Conservation (phyloP, 1,140 invertebrate species). For the Ctenoplectra terminalis region DNA sequence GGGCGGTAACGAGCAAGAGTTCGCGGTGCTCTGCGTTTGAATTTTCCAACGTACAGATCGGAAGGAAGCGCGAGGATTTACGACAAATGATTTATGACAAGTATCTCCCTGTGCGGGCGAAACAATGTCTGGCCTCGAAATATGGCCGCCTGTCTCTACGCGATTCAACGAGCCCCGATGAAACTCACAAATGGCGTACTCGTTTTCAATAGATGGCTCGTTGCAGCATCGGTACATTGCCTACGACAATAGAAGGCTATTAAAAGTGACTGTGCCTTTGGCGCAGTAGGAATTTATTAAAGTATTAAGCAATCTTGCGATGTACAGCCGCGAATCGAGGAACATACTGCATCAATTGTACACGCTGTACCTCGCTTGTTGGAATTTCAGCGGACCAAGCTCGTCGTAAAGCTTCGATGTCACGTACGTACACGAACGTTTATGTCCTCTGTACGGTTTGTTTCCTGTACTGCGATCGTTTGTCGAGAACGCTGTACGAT, state of each 20-base stretch:
- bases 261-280: too few relatives aligned
- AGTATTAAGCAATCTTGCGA: too few relatives aligned
- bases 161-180: neutral
- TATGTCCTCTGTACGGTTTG: slow-evolving; percentile 38
- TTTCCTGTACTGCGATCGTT: slow-evolving; percentile 21
- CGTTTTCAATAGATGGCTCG: neutral
- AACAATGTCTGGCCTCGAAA: slow-evolving; percentile 3
- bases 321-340: neutral
- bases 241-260: too few relatives aligned
- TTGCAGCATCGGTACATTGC: neutral
- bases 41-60: slow-evolving; percentile 23
- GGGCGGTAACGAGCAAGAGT: neutral
- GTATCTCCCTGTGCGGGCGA: neutral
- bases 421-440: slow-evolving; percentile 25
- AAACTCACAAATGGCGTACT: neutral
- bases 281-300: neutral
- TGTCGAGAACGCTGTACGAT: slow-evolving; percentile 5
- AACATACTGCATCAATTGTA: too few relatives aligned
- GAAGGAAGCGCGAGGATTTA: slow-evolving; percentile 14
- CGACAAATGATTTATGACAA: slow-evolving; percentile 19
- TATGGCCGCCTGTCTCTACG: neutral
- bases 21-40: neutral
- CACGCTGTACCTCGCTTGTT: neutral
- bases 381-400: slow-evolving; percentile 12
- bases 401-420: slow-evolving; percentile 48